A percentile compares a stretch with the other conserved stretches of the same genome.
These are phyloP conservation scores for Gnatocerus cornutus DNA, from an alignment of 2,888 invertebrate species.

Conservation along the genomic window DNA sequence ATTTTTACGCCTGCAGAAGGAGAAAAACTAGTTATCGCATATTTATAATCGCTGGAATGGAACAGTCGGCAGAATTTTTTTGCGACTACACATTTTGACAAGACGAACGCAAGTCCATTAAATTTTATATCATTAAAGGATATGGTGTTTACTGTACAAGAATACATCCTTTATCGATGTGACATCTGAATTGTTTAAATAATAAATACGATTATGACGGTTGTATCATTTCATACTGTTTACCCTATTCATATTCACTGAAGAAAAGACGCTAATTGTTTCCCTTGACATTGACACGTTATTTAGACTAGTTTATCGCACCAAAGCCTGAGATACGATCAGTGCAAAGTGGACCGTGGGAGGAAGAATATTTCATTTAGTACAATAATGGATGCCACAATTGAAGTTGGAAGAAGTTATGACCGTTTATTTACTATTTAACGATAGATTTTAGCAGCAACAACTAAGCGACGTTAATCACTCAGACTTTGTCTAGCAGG, in stretches of 20 bases:
- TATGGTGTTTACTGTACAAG: constrained; percentile 61
- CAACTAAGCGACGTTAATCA: too few relatives aligned
- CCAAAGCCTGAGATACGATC: constrained; percentile 23
- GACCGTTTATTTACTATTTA: too few relatives aligned
- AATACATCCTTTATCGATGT: constrained; percentile 69
- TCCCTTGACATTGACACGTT: constrained; percentile 45
- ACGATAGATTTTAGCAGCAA: too few relatives aligned
- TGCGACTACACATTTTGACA: constrained; percentile 15
- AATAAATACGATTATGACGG: constrained; percentile 58
- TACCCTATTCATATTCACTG: constrained; percentile 19
- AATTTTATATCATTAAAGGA: constrained; percentile 62
- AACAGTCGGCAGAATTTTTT: constrained; percentile 1
- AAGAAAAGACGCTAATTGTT: constrained; percentile 31
- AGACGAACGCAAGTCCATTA: constrained; percentile 27
- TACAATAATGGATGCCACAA: not conserved
- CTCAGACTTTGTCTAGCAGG: too few relatives aligned
- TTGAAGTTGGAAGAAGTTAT: too few relatives aligned
- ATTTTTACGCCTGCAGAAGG: constrained; percentile 21
- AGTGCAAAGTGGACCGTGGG: constrained; percentile 19
- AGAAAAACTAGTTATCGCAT: constrained; percentile 26
- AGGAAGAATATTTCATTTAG: constrained; percentile 21
- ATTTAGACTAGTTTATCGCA: constrained; percentile 23
- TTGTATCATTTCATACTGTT: constrained; percentile 44
- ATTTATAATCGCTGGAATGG: constrained; percentile 32
- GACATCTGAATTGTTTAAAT: constrained; percentile 66